Conservation (phyloP, 2,797 vertebrate genomes). For the Meriones psammophilus region DNA sequence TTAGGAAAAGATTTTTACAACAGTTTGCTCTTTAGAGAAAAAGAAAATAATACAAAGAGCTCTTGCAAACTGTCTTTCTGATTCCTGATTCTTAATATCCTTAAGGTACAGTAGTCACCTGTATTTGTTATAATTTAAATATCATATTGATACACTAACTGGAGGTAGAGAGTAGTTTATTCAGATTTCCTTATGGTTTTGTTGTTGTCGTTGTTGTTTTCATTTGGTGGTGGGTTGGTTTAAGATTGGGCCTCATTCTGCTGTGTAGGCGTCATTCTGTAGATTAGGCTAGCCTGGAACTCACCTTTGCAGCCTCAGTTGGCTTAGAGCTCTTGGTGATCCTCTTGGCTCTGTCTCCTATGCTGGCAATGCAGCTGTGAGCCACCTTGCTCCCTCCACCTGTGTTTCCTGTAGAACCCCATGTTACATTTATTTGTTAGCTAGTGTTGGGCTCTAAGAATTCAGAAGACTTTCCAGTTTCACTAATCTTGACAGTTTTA, state of each 20-base stretch:
- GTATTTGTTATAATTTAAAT: conserved; percentile 1
- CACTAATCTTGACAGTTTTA: conserved; percentile 3
- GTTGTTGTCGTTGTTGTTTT: neutral
- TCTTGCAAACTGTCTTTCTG: neutral
- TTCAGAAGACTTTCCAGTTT: neutral
- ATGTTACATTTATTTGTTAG: neutral
- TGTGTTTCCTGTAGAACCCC: neutral
- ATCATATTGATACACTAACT: neutral
- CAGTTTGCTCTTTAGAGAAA: conserved; percentile 21
- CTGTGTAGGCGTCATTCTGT: neutral
- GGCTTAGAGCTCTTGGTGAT: neutral
- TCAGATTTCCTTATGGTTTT: neutral
- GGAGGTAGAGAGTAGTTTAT: neutral
- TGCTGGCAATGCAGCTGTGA: neutral
- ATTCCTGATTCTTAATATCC: neutral
- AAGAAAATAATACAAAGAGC: neutral
- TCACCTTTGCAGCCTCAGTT: neutral
- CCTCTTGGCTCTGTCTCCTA: neutral
- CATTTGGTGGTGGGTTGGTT: neutral
- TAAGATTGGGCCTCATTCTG: neutral
- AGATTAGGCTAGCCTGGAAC: too few species aligned
- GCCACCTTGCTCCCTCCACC: neutral
- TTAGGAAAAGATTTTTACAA: neutral
- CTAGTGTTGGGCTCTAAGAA: neutral
- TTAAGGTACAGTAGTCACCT: neutral